Conservation (phyloP, 2,797 vertebrate species). For the Kryptolebias ocellatus region DNA sequence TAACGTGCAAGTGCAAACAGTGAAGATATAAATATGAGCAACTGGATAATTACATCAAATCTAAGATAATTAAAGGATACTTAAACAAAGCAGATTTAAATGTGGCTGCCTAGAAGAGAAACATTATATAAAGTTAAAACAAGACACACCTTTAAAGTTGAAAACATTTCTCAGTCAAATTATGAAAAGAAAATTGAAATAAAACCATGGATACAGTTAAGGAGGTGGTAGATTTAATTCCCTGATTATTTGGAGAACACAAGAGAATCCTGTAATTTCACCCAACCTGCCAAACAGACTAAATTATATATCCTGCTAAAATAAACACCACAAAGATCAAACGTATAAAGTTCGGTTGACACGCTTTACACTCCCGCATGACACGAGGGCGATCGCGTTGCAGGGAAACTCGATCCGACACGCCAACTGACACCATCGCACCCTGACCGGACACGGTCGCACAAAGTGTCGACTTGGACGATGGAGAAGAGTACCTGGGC, state of each 20-base stretch:
- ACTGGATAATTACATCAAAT: slow-evolving; percentile 33
- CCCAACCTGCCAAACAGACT: slow-evolving; percentile 2
- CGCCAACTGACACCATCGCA: slow-evolving; percentile 34
- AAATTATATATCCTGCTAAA: slow-evolving; percentile 27
- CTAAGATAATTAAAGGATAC: slow-evolving; percentile 19
- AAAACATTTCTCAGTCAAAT: not conserved
- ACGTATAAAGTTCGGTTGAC: slow-evolving; percentile 14
- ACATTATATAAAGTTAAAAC: not conserved
- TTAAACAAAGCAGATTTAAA: slow-evolving; percentile 18
- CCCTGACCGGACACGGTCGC: slow-evolving; percentile 4
- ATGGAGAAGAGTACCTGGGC: slow-evolving; percentile 23
- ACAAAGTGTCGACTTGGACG: slow-evolving; percentile 20
- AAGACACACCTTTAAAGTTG: not conserved
- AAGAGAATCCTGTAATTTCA: slow-evolving; percentile 42
- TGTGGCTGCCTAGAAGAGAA: slow-evolving; percentile 10
- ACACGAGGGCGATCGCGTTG: slow-evolving; percentile 33
- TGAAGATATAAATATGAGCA: slow-evolving; percentile 2
- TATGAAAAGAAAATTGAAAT: not conserved
- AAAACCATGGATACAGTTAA: slow-evolving; percentile 2
- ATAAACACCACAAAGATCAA: slow-evolving; percentile 26
- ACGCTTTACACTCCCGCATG: not conserved
- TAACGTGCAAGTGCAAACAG: slow-evolving; percentile 4
- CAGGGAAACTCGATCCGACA: slow-evolving; percentile 51
- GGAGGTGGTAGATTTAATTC: slow-evolving; percentile 7
- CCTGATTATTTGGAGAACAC: slow-evolving; percentile 16